Evolutionary conservation across 2,797 vertebrate species (phyloP), one percentile per base, ranked within the genome.

Genomic region (Micrastur ruficollis): DNA sequence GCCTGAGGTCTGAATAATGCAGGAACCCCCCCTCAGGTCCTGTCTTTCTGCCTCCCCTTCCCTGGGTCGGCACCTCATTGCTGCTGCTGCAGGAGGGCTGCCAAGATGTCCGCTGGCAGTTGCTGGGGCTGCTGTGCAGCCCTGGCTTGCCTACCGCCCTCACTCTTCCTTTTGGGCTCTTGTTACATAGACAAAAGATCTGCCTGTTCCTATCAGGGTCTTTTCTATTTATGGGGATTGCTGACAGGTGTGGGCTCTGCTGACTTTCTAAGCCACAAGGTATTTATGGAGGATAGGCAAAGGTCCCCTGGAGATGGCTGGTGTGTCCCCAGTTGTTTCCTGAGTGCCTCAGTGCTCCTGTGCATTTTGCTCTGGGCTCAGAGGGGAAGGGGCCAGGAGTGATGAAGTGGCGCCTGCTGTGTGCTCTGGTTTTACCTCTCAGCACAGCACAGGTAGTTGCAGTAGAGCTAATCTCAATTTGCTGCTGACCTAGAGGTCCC

Each of bases 401-500:
- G 19, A 53, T 95, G 85, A 93, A 97, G 92, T 95, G 94, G 92
- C 1, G 0, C 86, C 80, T 80, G 82, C 82, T 93, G 59, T 89
- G 90, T 61, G 62, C 68, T 89, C 83, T 93, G 88, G 42, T 73
- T 95, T 96, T 91, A 94, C 81, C 95, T 83, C 92, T 93, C 81
- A 40, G 94, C 72, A 34, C 0, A 25, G 86, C 52, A 56, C 68
- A 72, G 89, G 81, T 94, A 79, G 78, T 62, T 89, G 73, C 36
- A 62, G 59, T 44, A 73, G 53, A 63, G 90, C 89, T 86, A 89
- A 75, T 81, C 59, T 70, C 46, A 78, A 70, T n/a, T 88, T 87
- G 75, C 56, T 80, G 29, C 92, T 97, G 95, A 97, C 95, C 97
- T 56, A 19, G 73, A 93, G 93, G 93, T 95, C 88, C 90, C 22